Evolutionary conservation across 2,797 vertebrate genomes (phyloP), one percentile per base, ranked within the genome.

Genomic region (Petrocephalus schoutedeni): DNA sequence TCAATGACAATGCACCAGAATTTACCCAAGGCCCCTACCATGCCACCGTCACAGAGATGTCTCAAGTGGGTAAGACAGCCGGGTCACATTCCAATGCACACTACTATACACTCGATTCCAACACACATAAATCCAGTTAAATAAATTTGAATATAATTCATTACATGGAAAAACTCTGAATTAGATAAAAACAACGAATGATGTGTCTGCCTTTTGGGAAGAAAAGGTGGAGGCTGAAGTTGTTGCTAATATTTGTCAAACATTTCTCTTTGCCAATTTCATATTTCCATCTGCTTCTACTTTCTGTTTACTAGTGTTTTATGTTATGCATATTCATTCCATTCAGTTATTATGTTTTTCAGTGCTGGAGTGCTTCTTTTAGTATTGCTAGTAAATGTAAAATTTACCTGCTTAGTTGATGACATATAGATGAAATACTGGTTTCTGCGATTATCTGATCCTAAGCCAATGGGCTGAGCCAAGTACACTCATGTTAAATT

Each of bases 1-100:
- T 99, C 95, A 99, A 99, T 36, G 98, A 99, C 95, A 99, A 99
- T 28, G 95, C 98, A 0, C 98, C 98, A 0, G 98, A 99, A 93
- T 99, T 99, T 93, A 95, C 96, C 0, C 96, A 98, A 82, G 98
- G 97, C 19, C 98, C 98, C 0, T 99, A 99, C 94, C 96, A 96
- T 2, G 98, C 98, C 12, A 97, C 96, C 0, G 98, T 99, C 89
- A 97, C 97, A 2, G 98, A 99, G 92, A 99, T 99, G 98, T 99
- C 98, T 84, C 91, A 96, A 86, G 97, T 99, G 88, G 98, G 98
- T 99, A 96, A 89, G 97, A 97, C 86, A 57, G 54, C 56, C 56
- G 23, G 19, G 49, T 85, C 53, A 56, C 53, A 85, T 56, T 5
- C 23, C 23, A 7, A 85, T 28, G 10, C 83, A 54, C 54, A 16